These are phyloP conservation scores for Caenorhabditis sinica DNA, from an alignment of 2,888 invertebrate genomes.

Conservation along the genomic window DNA sequence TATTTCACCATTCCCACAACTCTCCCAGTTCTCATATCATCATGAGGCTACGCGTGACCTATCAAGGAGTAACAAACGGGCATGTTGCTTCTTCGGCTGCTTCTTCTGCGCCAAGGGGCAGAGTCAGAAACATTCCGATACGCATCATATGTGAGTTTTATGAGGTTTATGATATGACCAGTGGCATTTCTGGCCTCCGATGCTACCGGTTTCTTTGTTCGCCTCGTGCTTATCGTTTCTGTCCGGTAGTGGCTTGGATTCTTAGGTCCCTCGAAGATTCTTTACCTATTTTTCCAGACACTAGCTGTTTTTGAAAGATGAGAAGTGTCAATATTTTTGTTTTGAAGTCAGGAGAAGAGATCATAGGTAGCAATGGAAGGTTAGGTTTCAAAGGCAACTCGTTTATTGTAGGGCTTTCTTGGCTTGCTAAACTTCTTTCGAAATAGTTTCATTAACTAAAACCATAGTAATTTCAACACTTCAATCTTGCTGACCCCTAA, in stretches of 20 bases:
- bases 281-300: neutral
- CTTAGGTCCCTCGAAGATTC: neutral
- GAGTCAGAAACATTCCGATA: conserved; percentile 60
- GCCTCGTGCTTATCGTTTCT: neutral
- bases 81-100: conserved; percentile 14
- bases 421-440: neutral
- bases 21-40: conserved; percentile 9
- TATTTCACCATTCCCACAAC: neutral
- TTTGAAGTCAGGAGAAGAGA: conserved; percentile 3
- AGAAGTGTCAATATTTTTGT: conserved; percentile 51
- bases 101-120: neutral
- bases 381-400: conserved; percentile 2
- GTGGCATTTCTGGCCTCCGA: conserved; percentile 13
- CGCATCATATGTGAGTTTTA: conserved; percentile 61
- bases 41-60: conserved; percentile 55
- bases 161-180: conserved; percentile 7
- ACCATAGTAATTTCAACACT: no score
- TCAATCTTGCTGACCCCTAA: no score
- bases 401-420: neutral
- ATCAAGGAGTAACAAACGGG: conserved; percentile 37
- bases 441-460: no score
- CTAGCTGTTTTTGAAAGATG: conserved; percentile 1
- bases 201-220: conserved; percentile 29
- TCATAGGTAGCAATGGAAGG: neutral
- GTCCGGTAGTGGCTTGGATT: no score